Base-by-base conservation (phyloP, 2,888 invertebrate species). In the Pseudoips prasinana region DNA sequence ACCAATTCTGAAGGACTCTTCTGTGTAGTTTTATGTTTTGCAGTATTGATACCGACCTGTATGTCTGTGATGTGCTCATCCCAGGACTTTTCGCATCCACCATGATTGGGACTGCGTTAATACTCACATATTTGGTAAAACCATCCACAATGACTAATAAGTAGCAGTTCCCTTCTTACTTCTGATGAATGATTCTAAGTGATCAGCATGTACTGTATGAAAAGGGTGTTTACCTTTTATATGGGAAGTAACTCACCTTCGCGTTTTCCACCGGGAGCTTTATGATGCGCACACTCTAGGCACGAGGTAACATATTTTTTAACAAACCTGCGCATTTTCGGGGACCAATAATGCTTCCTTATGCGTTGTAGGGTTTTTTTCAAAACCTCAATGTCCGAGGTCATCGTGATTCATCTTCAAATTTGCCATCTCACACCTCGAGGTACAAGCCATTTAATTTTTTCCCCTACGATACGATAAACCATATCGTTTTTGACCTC, bases 401-500 rank as follows among this genome's bases (percentile, higher is more conserved):
- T 57, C 52, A 17, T 59, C 54, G 11, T 59, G 52, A 11, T 54
- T 58, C 6, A 8, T 32, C 17, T 46, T 40, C 0, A 46, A 4
- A 63, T 25, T 10, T 55, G 57, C 54, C 56, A 60, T 0, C 57
- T 18, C 1, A 38, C 50, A 0, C 34, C 37, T 19, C 34, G 42
- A 5, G 60, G 60, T 0, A 58, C 59, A 0, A 59, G 29, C 57
- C 56, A 60, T 40, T 43, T 7, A 5, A 22, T 1, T 5, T 28
- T 17, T 46, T 38, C 29, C 1, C 8, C 17, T 7, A 25, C 10
- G 2, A 22, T 11, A 1, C 37, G 14, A 7, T 8, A 38, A 1
- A 61, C 33, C 0, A n/a, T 25, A 1, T 29, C 32, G 24, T 46
- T 45, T 42, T 56, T 55, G 0, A 53, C 0, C 18, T 37, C 29